Percentiles rank a stretch among this genome's conserved stretches.
Conservation (phyloP, 2,113 vertebrate genomes). For the Campylorhamphus procurvoides region DNA sequence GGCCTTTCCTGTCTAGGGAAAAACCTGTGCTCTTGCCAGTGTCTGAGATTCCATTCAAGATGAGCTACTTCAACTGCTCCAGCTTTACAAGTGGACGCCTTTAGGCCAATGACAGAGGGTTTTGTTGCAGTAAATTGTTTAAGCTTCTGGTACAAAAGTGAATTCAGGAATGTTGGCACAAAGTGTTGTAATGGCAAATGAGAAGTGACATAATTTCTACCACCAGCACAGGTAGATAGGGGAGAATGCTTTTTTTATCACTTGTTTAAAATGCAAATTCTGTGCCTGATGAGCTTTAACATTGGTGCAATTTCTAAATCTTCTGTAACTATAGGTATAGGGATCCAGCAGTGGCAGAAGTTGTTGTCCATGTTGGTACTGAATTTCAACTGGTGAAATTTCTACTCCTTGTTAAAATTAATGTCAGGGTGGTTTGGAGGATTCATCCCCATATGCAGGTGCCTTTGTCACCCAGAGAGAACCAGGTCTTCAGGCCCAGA, state of each 20-base stretch:
- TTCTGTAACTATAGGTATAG: background rate
- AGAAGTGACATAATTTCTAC: background rate
- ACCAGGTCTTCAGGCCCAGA: too few species aligned
- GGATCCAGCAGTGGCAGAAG: too few species aligned
- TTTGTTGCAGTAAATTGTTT: too few species aligned
- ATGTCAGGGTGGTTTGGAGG: background rate
- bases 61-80: too few species aligned
- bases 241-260: background rate
- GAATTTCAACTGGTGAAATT: background rate
- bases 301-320: background rate
- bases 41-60: too few species aligned
- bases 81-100: too few species aligned
- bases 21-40: too few species aligned
- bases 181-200: background rate
- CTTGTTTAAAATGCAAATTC: background rate
- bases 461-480: background rate
- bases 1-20: too few species aligned
- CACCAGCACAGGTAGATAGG: too few species aligned
- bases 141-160: background rate
- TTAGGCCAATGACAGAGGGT: too few species aligned
- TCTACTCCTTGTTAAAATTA: rapidly evolving
- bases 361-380: background rate
- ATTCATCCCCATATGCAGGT: rapidly evolving
- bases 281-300: background rate
- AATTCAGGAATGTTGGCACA: background rate